phyloP scores from a whole-genome alignment of 2,797 vertebrate species.

The Oreonectes daqikongensis region DNA sequence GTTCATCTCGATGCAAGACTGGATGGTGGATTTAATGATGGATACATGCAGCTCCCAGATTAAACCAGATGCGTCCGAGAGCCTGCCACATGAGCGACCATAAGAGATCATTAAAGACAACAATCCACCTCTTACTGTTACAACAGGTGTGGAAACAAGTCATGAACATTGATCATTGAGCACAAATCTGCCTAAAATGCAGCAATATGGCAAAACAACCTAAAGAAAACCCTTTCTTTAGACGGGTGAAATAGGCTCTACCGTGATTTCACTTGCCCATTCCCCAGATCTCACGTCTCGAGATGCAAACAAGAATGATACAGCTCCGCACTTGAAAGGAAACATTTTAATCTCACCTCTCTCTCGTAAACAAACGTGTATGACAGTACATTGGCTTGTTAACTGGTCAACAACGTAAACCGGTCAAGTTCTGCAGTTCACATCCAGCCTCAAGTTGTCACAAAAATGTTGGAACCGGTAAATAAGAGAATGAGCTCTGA shows the following conservation, averaged over 20 bases:
- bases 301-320: conserved; percentile 8
- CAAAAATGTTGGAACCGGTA: conserved; percentile 15
- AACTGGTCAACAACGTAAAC: conserved; percentile 18
- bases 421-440: conserved; percentile 21
- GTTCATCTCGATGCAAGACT: conserved; percentile 14
- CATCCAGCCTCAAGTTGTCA: conserved; percentile 38
- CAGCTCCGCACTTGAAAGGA: conserved; percentile 6
- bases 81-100: not conserved
- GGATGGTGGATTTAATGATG: conserved; percentile 11
- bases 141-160: not conserved
- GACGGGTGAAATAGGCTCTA: too few species aligned
- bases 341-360: not conserved
- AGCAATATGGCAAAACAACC: conserved; percentile 22
- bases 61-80: not conserved
- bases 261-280: not conserved
- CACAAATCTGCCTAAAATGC: conserved; percentile 29
- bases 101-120: not conserved
- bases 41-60: conserved; percentile 2
- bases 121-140: conserved; percentile 10
- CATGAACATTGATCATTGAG: not conserved
- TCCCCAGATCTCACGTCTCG: not conserved
- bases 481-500: conserved; percentile 27
- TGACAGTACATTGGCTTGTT: conserved; percentile 26
- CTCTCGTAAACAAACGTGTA: conserved; percentile 40
- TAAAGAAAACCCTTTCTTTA: too few species aligned